Percentiles rank a stretch among this genome's conserved stretches.
phyloP scores from a whole-genome alignment of 2,797 vertebrate genomes.

The Cuniculus paca region DNA sequence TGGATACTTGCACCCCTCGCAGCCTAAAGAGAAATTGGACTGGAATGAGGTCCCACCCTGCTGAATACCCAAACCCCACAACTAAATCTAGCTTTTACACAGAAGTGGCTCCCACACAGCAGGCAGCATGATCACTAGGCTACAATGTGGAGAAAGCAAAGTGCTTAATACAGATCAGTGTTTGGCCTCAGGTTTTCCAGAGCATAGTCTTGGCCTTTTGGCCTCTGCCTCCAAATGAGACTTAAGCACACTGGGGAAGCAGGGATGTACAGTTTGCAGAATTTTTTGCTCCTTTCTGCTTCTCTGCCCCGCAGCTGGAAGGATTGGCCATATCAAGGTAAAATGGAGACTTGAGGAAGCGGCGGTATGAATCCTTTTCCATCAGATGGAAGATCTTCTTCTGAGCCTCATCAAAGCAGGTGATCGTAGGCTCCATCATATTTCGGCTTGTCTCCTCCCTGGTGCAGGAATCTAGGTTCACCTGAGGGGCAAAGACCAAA shows the following conservation, averaged over 20 bases:
- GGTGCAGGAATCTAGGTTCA: slow-evolving; percentile 94
- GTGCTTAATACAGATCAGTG: slow-evolving; percentile 83
- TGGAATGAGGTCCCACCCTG: slow-evolving; percentile 1
- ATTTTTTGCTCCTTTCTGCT: slow-evolving; percentile 85
- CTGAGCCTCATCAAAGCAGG: slow-evolving; percentile 95
- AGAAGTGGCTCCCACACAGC: slow-evolving; percentile 75
- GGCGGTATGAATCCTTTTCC: slow-evolving; percentile 97
- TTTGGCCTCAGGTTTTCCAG: slow-evolving; percentile 77
- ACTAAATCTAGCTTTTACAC: slow-evolving; percentile 73
- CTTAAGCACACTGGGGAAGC: slow-evolving; percentile 86
- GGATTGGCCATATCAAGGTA: slow-evolving; percentile 89
- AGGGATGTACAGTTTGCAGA: slow-evolving; percentile 84
- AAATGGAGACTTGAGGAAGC: slow-evolving; percentile 94
- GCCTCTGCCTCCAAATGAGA: not conserved
- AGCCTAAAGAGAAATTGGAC: not conserved
- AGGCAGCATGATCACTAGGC: slow-evolving; percentile 80
- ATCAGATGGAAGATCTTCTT: slow-evolving; percentile 95
- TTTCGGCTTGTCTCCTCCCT: slow-evolving; percentile 92
- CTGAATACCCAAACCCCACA: slow-evolving; percentile 37
- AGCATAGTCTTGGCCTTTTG: slow-evolving; percentile 56
- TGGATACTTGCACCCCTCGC: slow-evolving; percentile 21
- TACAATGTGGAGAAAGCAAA: slow-evolving; percentile 82
- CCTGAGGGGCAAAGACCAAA: slow-evolving; percentile 87
- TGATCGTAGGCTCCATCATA: slow-evolving; percentile 87
- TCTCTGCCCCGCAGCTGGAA: slow-evolving; percentile 79